A percentile compares a stretch with the other conserved stretches of the same genome.
Evolutionary conservation across 2,113 vertebrate genomes (phyloP).

Genomic region (Aptenodytes patagonicus): DNA sequence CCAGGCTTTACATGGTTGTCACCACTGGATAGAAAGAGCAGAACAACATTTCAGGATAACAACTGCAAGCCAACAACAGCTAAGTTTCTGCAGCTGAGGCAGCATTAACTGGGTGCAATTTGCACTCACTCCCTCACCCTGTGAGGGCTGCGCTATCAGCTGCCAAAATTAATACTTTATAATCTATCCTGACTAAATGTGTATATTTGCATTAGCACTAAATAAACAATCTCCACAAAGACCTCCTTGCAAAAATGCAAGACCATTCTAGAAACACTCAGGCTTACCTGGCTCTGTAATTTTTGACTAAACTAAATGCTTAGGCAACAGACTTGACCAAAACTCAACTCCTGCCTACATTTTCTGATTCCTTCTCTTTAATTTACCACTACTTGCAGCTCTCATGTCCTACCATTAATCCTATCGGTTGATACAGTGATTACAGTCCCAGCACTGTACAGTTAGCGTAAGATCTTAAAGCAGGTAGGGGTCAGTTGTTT

Average conservation of each 20-base stretch:
- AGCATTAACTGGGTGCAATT: too few species aligned
- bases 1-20: neutral
- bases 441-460: neutral
- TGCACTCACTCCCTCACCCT: neutral
- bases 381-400: neutral
- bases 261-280: neutral
- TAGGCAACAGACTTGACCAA: neutral
- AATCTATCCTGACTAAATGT: neutral
- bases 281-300: neutral
- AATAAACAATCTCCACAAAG: neutral
- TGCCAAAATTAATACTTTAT: neutral
- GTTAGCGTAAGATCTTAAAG: neutral
- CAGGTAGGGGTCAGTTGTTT: fast-evolving
- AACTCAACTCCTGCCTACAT: neutral
- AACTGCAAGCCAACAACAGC: neutral
- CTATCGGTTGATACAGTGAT: neutral
- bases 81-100: neutral
- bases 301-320: neutral
- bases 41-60: neutral
- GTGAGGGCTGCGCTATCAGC: neutral
- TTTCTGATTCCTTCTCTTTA: neutral
- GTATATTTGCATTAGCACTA: neutral
- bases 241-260: neutral
- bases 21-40: neutral
- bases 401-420: neutral